phyloP scores from a whole-genome alignment of 2,797 vertebrate species.

The Betta splendens region DNA sequence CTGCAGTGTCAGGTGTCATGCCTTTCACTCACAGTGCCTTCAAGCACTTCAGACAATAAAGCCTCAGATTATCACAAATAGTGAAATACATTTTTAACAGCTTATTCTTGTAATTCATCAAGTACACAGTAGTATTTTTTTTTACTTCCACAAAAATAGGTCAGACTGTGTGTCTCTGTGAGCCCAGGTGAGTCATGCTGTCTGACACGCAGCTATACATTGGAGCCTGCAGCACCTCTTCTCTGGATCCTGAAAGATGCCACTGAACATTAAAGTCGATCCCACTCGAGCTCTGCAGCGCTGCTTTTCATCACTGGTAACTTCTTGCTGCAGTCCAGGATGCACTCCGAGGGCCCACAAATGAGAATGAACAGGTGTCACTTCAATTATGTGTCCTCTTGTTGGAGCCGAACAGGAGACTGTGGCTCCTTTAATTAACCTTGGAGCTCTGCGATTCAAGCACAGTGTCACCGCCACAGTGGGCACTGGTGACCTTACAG shows the following conservation, averaged over 20 bases:
- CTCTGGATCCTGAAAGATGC: conserved; percentile 45
- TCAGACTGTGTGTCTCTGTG: conserved; percentile 14
- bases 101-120: neutral
- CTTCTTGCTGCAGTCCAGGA: conserved; percentile 31
- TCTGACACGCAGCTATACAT: conserved; percentile 16
- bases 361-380: conserved; percentile 76
- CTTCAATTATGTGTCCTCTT: conserved; percentile 74
- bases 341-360: conserved; percentile 39
- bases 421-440: conserved; percentile 77
- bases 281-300: conserved; percentile 40
- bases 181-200: conserved; percentile 31
- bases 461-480: conserved; percentile 42
- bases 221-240: conserved; percentile 24
- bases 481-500: conserved; percentile 51
- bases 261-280: conserved; percentile 59
- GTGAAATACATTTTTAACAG: too few species aligned
- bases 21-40: neutral
- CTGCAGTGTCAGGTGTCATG: conserved; percentile 17
- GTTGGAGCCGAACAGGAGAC: conserved; percentile 43
- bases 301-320: conserved; percentile 42
- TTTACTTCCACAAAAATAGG: neutral
- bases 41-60: neutral
- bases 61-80: neutral
- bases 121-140: neutral
- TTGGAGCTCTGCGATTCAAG: conserved; percentile 58